Conservation (phyloP, 2,113 vertebrate species). For the Equus przewalskii region DNA sequence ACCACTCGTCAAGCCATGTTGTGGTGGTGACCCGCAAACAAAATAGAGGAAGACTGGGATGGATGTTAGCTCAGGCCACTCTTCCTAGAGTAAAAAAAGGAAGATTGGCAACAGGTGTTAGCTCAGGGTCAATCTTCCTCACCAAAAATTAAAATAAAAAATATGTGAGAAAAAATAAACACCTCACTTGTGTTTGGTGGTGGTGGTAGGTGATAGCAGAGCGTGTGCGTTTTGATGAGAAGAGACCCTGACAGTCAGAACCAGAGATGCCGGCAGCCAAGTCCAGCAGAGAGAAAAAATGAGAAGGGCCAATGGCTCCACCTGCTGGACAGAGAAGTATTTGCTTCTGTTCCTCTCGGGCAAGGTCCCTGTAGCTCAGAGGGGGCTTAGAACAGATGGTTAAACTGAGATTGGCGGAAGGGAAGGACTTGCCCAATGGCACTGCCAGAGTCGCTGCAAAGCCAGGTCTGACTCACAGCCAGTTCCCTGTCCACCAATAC, state of each 20-base stretch:
- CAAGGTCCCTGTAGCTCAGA: neutral
- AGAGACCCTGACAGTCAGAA: neutral
- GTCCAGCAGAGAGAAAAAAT: neutral
- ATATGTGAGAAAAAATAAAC: neutral
- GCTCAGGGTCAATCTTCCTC: too few species aligned
- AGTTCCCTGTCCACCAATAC: neutral
- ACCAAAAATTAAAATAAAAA: neutral
- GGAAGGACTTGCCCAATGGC: neutral
- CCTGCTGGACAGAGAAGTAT: constrained; percentile 67
- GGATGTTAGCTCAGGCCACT: too few species aligned
- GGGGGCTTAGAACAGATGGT: neutral
- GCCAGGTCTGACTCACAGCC: neutral
- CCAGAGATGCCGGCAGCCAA: fast-evolving
- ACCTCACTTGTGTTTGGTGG: neutral
- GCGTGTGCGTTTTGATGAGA: neutral
- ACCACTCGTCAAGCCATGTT: too few species aligned
- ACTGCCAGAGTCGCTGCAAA: neutral
- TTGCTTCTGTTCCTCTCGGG: neutral
- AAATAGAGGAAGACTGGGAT: too few species aligned
- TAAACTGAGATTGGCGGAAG: neutral
- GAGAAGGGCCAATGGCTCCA: constrained; percentile 20
- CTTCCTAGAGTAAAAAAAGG: too few species aligned
- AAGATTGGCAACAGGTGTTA: too few species aligned
- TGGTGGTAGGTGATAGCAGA: neutral
- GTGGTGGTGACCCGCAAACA: too few species aligned